Percentiles rank a stretch among this genome's conserved stretches.
Conservation (phyloP, 2,888 invertebrate genomes). For the Pheosia gnoma region DNA sequence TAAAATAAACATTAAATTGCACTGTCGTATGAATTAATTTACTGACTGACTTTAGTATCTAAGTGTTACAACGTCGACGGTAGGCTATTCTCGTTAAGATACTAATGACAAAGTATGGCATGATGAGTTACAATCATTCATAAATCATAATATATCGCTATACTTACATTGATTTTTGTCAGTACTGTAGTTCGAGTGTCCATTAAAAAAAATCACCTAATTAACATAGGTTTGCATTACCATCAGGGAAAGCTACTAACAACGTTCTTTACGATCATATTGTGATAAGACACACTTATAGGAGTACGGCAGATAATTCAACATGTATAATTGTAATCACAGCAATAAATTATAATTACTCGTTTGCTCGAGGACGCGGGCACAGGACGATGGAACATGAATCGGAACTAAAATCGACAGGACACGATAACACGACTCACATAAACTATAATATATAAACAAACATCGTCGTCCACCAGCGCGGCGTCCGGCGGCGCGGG, state of each 20-base stretch:
- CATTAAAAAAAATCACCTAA: slow-evolving; percentile 22
- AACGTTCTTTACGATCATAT: slow-evolving; percentile 24
- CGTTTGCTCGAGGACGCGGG: slow-evolving; percentile 61
- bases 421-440: slow-evolving; percentile 72
- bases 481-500: slow-evolving; percentile 44
- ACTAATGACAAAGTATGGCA: slow-evolving; percentile 27
- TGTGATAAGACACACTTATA: slow-evolving; percentile 36
- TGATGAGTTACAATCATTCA: slow-evolving; percentile 11
- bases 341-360: slow-evolving; percentile 79
- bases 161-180: slow-evolving; percentile 6
- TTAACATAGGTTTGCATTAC: slow-evolving; percentile 26
- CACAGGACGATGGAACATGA: slow-evolving; percentile 70
- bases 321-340: slow-evolving; percentile 81
- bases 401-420: slow-evolving; percentile 69
- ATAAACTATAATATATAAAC: slow-evolving; percentile 71
- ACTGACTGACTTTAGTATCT: slow-evolving; percentile 26
- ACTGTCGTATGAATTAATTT: slow-evolving; percentile 29
- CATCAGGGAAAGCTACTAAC: slow-evolving; percentile 27
- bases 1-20: slow-evolving; percentile 38
- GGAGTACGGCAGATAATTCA: slow-evolving; percentile 49
- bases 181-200: slow-evolving; percentile 23
- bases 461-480: slow-evolving; percentile 57
- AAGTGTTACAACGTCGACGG: slow-evolving; percentile 21
- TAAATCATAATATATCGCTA: not conserved
- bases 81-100: slow-evolving; percentile 24